Evolutionary conservation across 2,797 vertebrate species (phyloP), one percentile per base, ranked within the genome.

Genomic region (Heterohyrax brucei): DNA sequence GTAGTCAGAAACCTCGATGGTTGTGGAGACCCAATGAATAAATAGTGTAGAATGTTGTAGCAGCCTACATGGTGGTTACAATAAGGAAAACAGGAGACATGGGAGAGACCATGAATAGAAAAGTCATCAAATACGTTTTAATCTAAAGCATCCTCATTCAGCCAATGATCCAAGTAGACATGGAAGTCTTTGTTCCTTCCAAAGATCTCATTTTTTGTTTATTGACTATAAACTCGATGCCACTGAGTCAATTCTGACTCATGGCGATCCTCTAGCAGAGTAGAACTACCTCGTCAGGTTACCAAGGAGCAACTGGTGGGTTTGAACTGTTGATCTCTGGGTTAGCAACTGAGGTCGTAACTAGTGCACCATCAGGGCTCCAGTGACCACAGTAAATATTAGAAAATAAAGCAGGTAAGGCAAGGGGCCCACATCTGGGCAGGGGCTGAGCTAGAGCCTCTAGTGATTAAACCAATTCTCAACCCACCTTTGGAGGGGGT

Each of bases 101-200:
- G 3, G 61, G 33, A 10, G 4, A 73, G 62, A 30, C 44, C 3
- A 3, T 21, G 22, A 73, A n/a, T 53, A 24, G 75, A 86, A 70
- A 64, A n/a, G 12, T 64, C 16, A 10, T 70, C 78, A 53, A 50
- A 33, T 26, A 48, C 21, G 53, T 82, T 92, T 91, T 50, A 44
- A 56, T 53, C 10, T 46, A 14, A 26, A 26, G n/a, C 53, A 21
- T 94, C 18, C 50, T 89, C 75, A 50, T 93, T 81, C 85, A 83
- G 66, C 77, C 80, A 95, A 91, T 76, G 61, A 86, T 73, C 50
- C 56, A 85, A 93, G 82, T 53, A 93, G 64, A 91, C 76, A 79
- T 28, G 53, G 56, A 91, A 91, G 53, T 90, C 75, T 85, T 86
- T 24, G n/a, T 73, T 78, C 18, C 77, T 86, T 81, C 79, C 73